Conservation (phyloP, 2,113 vertebrate species). For the Mesocricetus auratus region DNA sequence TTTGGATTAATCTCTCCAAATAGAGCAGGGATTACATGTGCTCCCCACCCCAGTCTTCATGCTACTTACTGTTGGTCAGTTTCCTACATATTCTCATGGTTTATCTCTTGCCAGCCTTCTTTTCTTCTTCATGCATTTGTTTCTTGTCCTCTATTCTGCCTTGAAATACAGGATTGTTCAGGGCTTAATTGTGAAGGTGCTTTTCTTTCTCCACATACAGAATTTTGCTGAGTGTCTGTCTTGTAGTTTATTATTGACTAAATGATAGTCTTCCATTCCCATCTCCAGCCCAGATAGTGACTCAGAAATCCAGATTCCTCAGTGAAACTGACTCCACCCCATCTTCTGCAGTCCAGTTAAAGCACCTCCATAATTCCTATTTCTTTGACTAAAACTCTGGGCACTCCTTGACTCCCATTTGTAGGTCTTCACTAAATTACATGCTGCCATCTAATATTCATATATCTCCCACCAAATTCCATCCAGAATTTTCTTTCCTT, state of each 20-base stretch:
- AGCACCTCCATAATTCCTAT: neutral
- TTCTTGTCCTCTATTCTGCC: neutral
- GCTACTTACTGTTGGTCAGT: neutral
- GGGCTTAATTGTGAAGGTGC: neutral
- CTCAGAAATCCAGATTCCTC: neutral
- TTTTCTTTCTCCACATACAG: neutral
- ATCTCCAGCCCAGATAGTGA: neutral
- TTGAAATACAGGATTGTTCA: neutral
- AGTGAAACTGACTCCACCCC: neutral
- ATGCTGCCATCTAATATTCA: neutral
- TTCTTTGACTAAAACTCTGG: neutral
- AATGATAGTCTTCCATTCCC: neutral
- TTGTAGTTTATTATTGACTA: neutral
- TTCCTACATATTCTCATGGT: neutral
- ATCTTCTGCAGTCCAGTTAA: constrained; percentile 7
- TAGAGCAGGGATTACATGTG: too few relatives aligned
- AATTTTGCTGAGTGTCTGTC: neutral
- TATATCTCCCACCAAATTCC: neutral
- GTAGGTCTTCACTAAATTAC: neutral
- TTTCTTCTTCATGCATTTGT: neutral
- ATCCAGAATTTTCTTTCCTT: neutral
- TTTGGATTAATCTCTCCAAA: neutral
- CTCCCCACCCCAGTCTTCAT: neutral
- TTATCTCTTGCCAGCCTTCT: neutral
- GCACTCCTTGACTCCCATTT: neutral